Base-by-base conservation (phyloP, 2,797 vertebrate species). In the Sylvia borin region DNA sequence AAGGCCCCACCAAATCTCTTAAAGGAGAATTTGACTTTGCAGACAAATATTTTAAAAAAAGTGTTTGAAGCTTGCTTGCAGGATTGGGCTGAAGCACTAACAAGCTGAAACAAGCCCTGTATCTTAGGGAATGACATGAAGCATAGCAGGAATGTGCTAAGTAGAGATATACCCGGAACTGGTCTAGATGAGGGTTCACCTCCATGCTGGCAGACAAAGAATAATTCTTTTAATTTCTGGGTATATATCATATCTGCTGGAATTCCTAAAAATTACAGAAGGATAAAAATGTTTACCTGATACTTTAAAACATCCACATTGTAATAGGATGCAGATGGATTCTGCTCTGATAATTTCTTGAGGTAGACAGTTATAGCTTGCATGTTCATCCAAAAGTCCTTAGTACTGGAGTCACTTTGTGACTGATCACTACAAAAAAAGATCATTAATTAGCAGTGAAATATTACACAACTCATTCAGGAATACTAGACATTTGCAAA, bases 321-420 rank as follows among this genome's bases (percentile, higher is more conserved):
- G 73, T 99, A 99, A 91, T 99, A 99, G 87, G 99, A 99, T 82
- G 99, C 98, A 79, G 99, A 97, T 58, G 99, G 99, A 96, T 98
- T 99, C 97, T 99, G 99, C 88, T 99, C 99, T 26, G 98, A 98
- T 78, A 98, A 97, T 97, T 99, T 99, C 97, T 98, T 99, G 98
- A 99, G 99, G 99, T 99, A 99, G 98, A 99, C 93, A 54, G 98
- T 99, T 97, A 99, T 98, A 75, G 98, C 99, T 97, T 98, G 99
- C 99, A 99, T 99, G 97, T 99, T 99, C 98, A 99, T 98, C 99
- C 99, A 99, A 97, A 99, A 99, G 97, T 99, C 99, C 97, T 98
- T 99, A 96, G 98, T 98, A 97, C 98, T 98, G 38, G 98, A 98
- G 95, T 99, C 99, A 93, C 98, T 99, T 95, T 99, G 99, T 91